These are phyloP conservation scores for Anarsia innoxiella DNA, from an alignment of 2,888 invertebrate genomes.

Conservation along the genomic window DNA sequence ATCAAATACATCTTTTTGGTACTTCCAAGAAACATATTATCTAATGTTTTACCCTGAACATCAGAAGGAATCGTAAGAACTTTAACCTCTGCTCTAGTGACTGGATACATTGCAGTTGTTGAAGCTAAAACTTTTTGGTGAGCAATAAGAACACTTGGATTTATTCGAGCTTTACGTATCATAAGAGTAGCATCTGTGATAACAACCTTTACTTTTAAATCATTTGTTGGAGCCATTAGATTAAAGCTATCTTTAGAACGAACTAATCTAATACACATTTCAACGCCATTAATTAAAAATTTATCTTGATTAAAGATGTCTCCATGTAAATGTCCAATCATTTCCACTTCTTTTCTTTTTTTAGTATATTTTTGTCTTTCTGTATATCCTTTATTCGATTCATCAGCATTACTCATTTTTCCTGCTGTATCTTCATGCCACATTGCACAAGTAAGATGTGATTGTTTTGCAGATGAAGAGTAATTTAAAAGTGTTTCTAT, in stretches of 20 bases:
- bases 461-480: constrained; percentile 22
- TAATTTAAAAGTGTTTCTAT: constrained; percentile 26
- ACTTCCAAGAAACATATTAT: constrained; percentile 22
- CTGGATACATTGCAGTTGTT: constrained; percentile 23
- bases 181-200: constrained; percentile 17
- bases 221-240: constrained; percentile 12
- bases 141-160: constrained; percentile 18
- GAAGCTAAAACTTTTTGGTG: constrained; percentile 19
- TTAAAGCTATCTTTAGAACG: constrained; percentile 11
- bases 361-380: no score
- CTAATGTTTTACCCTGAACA: constrained; percentile 20
- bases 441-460: constrained; percentile 21
- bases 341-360: no score
- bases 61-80: constrained; percentile 21
- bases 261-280: constrained; percentile 19
- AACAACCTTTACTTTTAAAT: constrained; percentile 14
- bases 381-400: constrained; percentile 17
- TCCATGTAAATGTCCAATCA: no score
- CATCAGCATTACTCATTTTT: constrained; percentile 12
- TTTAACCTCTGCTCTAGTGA: constrained; percentile 21
- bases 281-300: constrained; percentile 22
- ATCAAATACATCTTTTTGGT: constrained; percentile 20
- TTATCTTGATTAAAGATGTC: no score
- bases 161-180: constrained; percentile 14
- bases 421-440: constrained; percentile 22